phyloP scores from a whole-genome alignment of 92 coral and sea anemone species.

The Metridium senile region DNA sequence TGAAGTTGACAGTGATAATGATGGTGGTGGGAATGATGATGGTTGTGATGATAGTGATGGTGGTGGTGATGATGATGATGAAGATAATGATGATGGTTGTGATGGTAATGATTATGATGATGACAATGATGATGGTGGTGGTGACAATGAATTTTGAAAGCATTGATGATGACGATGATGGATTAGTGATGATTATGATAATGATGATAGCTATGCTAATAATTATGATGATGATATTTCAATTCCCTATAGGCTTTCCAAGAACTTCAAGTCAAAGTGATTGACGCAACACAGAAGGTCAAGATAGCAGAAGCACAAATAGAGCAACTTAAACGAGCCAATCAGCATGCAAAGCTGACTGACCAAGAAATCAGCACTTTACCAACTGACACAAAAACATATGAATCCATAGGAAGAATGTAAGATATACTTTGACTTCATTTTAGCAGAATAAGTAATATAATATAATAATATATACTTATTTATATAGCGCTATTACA shows the following conservation, averaged over 20 bases:
- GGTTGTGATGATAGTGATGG: too few species aligned
- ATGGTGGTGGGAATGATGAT: too few species aligned
- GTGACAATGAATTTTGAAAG: too few species aligned
- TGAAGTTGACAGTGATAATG: too few species aligned
- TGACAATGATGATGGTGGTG: too few species aligned
- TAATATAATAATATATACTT: neutral
- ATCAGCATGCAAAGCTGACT: slow-evolving; percentile 89
- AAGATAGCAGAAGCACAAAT: slow-evolving; percentile 91
- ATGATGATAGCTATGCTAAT: neutral
- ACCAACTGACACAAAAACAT: slow-evolving; percentile 83
- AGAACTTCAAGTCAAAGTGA: slow-evolving; percentile 92
- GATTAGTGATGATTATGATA: too few species aligned
- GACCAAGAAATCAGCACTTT: slow-evolving; percentile 87
- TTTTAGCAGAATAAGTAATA: too few species aligned
- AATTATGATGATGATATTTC: neutral
- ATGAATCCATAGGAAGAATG: slow-evolving; percentile 94
- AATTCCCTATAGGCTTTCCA: slow-evolving; percentile 76
- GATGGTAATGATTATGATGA: too few species aligned
- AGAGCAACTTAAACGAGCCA: slow-evolving; percentile 80
- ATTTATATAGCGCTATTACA: too few species aligned
- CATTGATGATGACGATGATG: neutral
- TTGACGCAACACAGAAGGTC: slow-evolving; percentile 89
- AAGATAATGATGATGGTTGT: too few species aligned
- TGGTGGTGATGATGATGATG: too few species aligned
- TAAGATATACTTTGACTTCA: slow-evolving; percentile 44